These are phyloP conservation scores for Nannospalax galili DNA, from an alignment of 2,113 vertebrate genomes.

Conservation along the genomic window DNA sequence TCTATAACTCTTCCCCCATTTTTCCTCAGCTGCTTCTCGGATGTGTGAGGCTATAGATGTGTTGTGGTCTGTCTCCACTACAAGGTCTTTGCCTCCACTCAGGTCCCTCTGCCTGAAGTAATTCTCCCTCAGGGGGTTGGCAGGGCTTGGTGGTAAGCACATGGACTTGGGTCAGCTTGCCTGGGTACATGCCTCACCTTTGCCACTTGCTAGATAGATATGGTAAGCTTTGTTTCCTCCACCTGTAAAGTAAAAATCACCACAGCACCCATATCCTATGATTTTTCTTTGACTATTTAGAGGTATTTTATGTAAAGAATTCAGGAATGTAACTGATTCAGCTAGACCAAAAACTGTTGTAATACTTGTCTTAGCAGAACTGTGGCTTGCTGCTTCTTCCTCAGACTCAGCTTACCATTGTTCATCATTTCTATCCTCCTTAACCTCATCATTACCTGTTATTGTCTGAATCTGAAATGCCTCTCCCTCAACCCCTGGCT, in stretches of 20 bases:
- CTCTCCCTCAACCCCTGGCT: too few relatives aligned
- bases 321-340: background rate
- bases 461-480: too few relatives aligned
- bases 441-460: too few relatives aligned
- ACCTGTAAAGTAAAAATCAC: background rate
- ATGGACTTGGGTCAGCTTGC: background rate
- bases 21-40: background rate
- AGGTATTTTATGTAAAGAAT: background rate
- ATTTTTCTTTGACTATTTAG: too few relatives aligned
- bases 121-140: background rate
- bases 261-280: background rate
- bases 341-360: background rate
- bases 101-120: background rate
- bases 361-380: rapidly evolving
- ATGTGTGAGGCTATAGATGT: background rate
- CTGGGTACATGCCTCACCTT: too few relatives aligned
- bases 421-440: too few relatives aligned
- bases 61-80: background rate
- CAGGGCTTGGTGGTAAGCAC: background rate
- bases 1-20: background rate
- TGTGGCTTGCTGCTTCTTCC: too few relatives aligned
- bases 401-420: too few relatives aligned
- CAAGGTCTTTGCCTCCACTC: background rate
- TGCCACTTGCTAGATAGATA: background rate
- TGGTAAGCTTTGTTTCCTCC: background rate